A percentile compares a stretch with the other conserved stretches of the same genome.
Conservation (phyloP, 2,797 vertebrate genomes). For the Helostoma temminkii region DNA sequence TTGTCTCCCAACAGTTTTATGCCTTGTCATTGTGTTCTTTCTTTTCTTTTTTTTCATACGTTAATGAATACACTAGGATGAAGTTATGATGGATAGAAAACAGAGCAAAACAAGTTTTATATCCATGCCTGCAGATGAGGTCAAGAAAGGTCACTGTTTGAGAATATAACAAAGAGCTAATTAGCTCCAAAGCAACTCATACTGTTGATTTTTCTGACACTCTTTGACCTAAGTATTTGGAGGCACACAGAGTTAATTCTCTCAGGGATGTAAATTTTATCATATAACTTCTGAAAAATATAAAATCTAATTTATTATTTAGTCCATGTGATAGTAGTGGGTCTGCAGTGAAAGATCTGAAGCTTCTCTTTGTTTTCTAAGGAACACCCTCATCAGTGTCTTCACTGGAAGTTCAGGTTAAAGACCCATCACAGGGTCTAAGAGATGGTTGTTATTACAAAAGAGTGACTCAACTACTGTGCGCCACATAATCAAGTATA, state of each 20-base stretch:
- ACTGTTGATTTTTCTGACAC: neutral
- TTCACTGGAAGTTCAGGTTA: neutral
- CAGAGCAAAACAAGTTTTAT: no score
- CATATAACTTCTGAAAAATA: slow-evolving; percentile 18
- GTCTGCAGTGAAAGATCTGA: neutral
- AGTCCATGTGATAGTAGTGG: neutral
- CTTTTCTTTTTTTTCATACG: no score
- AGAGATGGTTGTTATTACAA: no score
- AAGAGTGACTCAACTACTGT: no score
- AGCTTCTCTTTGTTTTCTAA: neutral
- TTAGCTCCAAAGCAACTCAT: neutral
- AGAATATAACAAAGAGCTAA: neutral
- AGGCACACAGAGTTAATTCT: neutral
- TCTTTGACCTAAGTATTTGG: neutral
- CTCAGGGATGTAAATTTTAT: slow-evolving; percentile 3
- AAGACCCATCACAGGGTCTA: no score
- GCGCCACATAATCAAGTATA: no score
- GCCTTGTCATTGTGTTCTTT: no score
- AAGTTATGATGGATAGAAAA: no score
- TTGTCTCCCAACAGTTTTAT: no score
- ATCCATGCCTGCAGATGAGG: neutral
- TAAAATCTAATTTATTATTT: slow-evolving; percentile 1
- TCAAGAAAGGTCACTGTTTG: neutral
- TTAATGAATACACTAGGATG: no score
- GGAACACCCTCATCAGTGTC: no score